phyloP scores from a whole-genome alignment of 2,797 vertebrate species.

The Macropodus opercularis region DNA sequence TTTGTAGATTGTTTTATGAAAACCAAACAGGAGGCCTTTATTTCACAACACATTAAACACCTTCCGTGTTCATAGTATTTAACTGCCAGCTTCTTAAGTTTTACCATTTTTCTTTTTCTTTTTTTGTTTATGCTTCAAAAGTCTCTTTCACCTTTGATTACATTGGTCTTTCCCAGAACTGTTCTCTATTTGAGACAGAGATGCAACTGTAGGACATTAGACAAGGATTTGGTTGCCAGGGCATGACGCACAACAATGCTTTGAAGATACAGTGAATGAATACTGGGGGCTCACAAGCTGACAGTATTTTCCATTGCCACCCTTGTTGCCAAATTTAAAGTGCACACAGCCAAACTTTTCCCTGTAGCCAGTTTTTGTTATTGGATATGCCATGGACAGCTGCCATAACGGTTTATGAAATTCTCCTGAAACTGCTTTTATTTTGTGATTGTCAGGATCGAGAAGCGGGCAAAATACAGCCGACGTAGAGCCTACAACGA shows the following conservation, averaged over 20 bases:
- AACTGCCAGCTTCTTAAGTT: slow-evolving; percentile 1
- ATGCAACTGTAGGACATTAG: slow-evolving; percentile 77
- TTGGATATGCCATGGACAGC: slow-evolving; percentile 45
- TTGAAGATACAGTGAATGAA: slow-evolving; percentile 68
- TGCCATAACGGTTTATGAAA: slow-evolving; percentile 34
- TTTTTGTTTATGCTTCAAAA: slow-evolving; percentile 7
- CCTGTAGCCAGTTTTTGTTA: slow-evolving; percentile 55
- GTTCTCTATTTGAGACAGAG: slow-evolving; percentile 53
- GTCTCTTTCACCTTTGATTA: slow-evolving; percentile 37
- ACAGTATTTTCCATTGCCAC: slow-evolving; percentile 58
- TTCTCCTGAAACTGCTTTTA: slow-evolving; percentile 39
- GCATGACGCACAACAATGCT: slow-evolving; percentile 74
- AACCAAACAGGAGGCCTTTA: background rate
- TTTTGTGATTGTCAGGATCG: slow-evolving; percentile 85
- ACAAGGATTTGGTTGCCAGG: slow-evolving; percentile 69
- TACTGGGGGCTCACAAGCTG: slow-evolving; percentile 56
- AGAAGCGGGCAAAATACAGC: slow-evolving; percentile 94
- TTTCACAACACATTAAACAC: background rate
- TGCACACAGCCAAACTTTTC: slow-evolving; percentile 37
- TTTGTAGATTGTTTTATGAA: background rate
- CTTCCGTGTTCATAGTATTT: background rate
- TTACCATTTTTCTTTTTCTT: too few species aligned
- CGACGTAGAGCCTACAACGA: slow-evolving; percentile 94
- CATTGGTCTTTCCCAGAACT: slow-evolving; percentile 33
- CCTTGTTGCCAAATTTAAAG: slow-evolving; percentile 56